Conservation (phyloP, 2,797 vertebrate genomes). For the Gymnoscopelus microlampas region DNA sequence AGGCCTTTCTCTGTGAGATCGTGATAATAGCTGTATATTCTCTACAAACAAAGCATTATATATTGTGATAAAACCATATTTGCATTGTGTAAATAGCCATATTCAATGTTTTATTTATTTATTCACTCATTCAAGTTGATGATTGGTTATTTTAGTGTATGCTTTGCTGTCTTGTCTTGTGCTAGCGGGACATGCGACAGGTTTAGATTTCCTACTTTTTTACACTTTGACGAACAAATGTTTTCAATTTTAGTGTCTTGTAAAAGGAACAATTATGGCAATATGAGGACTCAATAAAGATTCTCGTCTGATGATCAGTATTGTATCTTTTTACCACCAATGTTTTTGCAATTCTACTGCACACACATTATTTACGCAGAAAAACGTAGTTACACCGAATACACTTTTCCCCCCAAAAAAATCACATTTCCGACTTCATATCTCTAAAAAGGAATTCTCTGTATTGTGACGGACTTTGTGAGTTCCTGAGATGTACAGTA, state of each 20-base stretch:
- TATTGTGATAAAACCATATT: slow-evolving; percentile 1
- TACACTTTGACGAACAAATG: slow-evolving; percentile 33
- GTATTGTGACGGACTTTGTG: too few species aligned
- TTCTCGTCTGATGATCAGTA: slow-evolving; percentile 34
- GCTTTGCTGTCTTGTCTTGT: slow-evolving; percentile 35
- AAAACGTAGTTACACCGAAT: too few species aligned
- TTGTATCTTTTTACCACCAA: too few species aligned
- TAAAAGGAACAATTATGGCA: slow-evolving; percentile 31
- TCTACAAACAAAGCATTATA: slow-evolving; percentile 25
- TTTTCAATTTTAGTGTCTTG: slow-evolving; percentile 38
- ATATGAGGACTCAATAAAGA: slow-evolving; percentile 59
- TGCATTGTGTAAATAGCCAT: slow-evolving; percentile 41
- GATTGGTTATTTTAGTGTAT: slow-evolving; percentile 38
- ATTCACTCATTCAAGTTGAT: slow-evolving; percentile 37
- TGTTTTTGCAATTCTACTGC: too few species aligned
- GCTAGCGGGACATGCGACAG: slow-evolving; percentile 22
- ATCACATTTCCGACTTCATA: too few species aligned
- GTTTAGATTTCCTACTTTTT: slow-evolving; percentile 55
- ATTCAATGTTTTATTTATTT: slow-evolving; percentile 57
- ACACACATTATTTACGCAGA: too few species aligned
- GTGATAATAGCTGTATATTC: slow-evolving; percentile 40
- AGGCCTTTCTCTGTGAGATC: slow-evolving; percentile 36
- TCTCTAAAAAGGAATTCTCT: too few species aligned
- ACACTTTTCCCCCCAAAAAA: too few species aligned
- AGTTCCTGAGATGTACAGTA: too few species aligned